Conservation (phyloP, 2,888 invertebrate genomes). For the Mystacides longicornis region DNA sequence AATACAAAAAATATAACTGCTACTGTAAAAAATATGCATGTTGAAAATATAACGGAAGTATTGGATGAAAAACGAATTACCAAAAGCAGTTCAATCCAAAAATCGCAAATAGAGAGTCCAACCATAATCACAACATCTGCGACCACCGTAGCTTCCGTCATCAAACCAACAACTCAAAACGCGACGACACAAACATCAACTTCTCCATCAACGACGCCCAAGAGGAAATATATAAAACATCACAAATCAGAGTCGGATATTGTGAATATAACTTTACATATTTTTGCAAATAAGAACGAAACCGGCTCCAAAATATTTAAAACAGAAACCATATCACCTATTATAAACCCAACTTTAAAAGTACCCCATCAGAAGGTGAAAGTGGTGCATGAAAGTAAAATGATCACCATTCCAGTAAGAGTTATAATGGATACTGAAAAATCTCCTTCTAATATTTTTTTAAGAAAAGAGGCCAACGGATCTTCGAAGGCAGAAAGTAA, state of each 20-base stretch:
- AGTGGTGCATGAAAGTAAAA: conserved; percentile 14
- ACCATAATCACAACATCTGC: conserved; percentile 15
- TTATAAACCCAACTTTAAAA: conserved; percentile 9
- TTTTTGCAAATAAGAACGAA: conserved; percentile 23
- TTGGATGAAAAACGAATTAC: neutral
- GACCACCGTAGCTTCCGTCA: conserved; percentile 24
- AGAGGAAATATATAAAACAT: conserved; percentile 13
- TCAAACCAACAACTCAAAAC: conserved; percentile 19
- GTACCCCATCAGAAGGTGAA: conserved; percentile 9
- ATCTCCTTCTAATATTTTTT: conserved; percentile 9
- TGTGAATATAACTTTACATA: conserved; percentile 14
- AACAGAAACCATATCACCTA: conserved; percentile 9
- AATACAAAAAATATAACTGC: conserved; percentile 22
- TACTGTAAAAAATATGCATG: conserved; percentile 25
- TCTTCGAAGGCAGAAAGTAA: neutral
- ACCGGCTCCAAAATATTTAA: conserved; percentile 17
- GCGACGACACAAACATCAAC: conserved; percentile 22
- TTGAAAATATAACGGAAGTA: conserved; percentile 28
- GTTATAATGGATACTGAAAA: conserved; percentile 19
- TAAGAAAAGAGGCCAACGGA: conserved; percentile 6
- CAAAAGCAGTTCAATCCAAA: conserved; percentile 12
- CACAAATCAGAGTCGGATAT: conserved; percentile 19
- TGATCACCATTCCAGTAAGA: conserved; percentile 22
- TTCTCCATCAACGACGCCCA: conserved; percentile 28
- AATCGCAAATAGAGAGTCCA: conserved; percentile 25